Conservation (phyloP, 2,888 invertebrate species). For the Dusona sp. region DNA sequence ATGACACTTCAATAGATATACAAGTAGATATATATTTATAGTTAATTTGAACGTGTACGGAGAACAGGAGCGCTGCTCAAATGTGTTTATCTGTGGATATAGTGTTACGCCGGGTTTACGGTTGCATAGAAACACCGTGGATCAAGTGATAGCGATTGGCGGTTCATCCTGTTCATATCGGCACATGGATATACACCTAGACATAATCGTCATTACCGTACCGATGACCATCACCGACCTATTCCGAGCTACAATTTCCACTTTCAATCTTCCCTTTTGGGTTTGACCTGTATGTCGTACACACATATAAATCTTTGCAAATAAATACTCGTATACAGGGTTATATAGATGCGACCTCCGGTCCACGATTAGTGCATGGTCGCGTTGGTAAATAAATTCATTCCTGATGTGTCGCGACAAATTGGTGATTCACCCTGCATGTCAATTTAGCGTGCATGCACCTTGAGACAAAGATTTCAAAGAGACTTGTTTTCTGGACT, state of each 20-base stretch:
- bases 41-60: constrained; percentile 21
- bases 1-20: constrained; percentile 25
- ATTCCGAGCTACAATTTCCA: constrained; percentile 62
- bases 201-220: constrained; percentile 58
- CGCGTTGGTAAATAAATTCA: neutral
- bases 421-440: neutral
- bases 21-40: neutral
- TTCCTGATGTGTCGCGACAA: neutral
- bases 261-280: constrained; percentile 7
- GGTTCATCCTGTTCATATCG: constrained; percentile 54
- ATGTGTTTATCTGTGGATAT: constrained; percentile 16
- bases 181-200: constrained; percentile 35
- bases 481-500: neutral
- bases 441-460: neutral
- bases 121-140: constrained; percentile 11
- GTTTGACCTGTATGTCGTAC: neutral
- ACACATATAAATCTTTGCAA: neutral
- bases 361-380: neutral
- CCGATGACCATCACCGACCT: constrained; percentile 36
- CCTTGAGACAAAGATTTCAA: neutral
- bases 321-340: neutral
- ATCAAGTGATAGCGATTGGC: constrained; percentile 52
- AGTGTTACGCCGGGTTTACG: constrained; percentile 15
- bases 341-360: neutral
- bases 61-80: constrained; percentile 15